phyloP scores from a whole-genome alignment of 1,140 invertebrate genomes.

The Agrypnia vestita region DNA sequence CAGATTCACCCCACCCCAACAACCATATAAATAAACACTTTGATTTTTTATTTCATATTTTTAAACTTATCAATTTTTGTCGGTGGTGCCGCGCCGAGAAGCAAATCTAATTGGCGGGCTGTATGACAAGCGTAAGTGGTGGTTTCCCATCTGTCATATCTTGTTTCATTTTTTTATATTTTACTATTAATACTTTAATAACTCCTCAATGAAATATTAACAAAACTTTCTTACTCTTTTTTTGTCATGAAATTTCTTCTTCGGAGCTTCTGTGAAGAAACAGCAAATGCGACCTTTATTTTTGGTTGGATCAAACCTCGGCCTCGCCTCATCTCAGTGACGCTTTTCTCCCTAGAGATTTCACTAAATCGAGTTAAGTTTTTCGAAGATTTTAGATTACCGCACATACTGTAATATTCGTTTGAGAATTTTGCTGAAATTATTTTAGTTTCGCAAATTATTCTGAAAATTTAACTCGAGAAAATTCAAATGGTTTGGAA shows the following conservation, averaged over 20 bases:
- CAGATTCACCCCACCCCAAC: conserved; percentile 2
- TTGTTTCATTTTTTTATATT: conserved; percentile 36
- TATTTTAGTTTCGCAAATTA: no score
- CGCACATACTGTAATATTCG: no score
- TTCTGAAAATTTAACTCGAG: no score
- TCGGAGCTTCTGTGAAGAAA: conserved; percentile 18
- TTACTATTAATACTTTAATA: conserved; percentile 40
- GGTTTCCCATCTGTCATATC: conserved; percentile 60
- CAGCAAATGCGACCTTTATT: conserved; percentile 6
- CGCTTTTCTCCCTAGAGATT: no score
- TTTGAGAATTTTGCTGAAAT: no score
- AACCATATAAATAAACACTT: conserved; percentile 5
- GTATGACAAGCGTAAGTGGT: conserved; percentile 61
- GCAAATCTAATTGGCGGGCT: conserved; percentile 36
- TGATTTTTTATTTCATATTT: conserved; percentile 38
- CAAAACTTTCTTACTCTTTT: conserved; percentile 10
- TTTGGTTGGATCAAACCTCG: conserved; percentile 3
- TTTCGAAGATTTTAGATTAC: no score
- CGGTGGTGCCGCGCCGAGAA: conserved; percentile 56
- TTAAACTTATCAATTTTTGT: conserved; percentile 59
- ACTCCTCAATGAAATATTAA: conserved; percentile 24
- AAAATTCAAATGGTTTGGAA: no score
- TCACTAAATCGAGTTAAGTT: no score
- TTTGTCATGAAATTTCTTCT: conserved; percentile 32
- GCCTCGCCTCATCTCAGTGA: no score